phyloP scores from a whole-genome alignment of 2,797 vertebrate genomes.

The Onychomys arenicola region DNA sequence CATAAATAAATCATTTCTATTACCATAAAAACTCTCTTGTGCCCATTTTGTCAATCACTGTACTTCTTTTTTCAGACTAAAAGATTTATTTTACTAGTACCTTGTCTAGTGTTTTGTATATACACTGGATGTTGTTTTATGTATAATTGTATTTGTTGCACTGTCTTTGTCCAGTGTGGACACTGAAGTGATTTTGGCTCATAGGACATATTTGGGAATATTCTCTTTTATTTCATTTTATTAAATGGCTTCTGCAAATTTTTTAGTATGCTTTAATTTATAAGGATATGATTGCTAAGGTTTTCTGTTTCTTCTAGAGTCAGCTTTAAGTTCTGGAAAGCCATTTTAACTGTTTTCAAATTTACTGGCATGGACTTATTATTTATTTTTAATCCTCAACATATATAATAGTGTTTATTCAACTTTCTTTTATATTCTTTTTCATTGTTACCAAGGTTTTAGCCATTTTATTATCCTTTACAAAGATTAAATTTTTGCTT shows the following conservation, averaged over 20 bases:
- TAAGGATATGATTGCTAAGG: neutral
- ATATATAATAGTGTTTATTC: conserved; percentile 14
- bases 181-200: conserved; percentile 13
- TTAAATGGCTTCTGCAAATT: neutral
- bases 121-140: neutral
- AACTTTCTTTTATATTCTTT: neutral
- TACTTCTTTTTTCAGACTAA: neutral
- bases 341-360: conserved; percentile 32
- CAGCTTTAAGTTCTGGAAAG: conserved; percentile 1
- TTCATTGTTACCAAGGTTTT: conserved; percentile 7
- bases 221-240: neutral
- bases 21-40: neutral
- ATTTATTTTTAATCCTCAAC: conserved; percentile 8
- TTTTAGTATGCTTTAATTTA: neutral
- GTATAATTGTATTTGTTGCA: neutral
- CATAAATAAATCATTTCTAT: neutral
- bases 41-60: neutral
- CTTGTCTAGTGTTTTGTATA: neutral
- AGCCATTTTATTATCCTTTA: neutral
- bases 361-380: neutral
- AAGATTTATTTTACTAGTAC: neutral
- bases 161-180: neutral
- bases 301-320: conserved; percentile 28
- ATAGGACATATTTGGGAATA: neutral
- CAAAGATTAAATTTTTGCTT: neutral